Percentiles rank a stretch among this genome's conserved stretches.
These are phyloP conservation scores for Amphiprion clarkii DNA, from an alignment of 2,797 vertebrate genomes.

Conservation along the genomic window DNA sequence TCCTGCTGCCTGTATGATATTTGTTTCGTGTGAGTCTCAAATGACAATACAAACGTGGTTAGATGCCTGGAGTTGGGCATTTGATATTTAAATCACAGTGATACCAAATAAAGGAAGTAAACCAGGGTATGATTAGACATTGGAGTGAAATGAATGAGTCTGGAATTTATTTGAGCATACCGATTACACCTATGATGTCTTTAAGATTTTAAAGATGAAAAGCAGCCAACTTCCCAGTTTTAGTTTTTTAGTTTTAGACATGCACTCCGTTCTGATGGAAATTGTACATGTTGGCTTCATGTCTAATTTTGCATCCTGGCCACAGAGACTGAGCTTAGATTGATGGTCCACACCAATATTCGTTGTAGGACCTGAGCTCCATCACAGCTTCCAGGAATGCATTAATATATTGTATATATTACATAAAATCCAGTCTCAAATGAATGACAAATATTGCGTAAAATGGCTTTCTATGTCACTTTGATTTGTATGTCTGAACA, in stretches of 20 bases:
- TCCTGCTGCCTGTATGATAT: slow-evolving; percentile 21
- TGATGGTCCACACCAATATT: no score
- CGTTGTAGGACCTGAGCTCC: no score
- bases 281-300: no score
- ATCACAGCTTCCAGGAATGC: no score
- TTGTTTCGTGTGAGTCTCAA: slow-evolving; percentile 10
- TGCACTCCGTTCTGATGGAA: no score
- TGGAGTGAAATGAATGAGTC: background rate
- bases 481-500: no score
- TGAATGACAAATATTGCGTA: no score
- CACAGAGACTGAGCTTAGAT: no score
- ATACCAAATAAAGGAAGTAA: background rate
- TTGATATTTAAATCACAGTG: background rate
- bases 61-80: slow-evolving; percentile 5
- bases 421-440: no score
- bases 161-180: background rate
- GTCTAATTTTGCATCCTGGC: no score
- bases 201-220: background rate
- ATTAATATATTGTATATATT: no score
- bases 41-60: background rate
- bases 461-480: no score
- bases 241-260: background rate
- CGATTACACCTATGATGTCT: background rate
- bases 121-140: background rate
- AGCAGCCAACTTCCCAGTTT: background rate